Evolutionary conservation across 2,113 vertebrate genomes (phyloP), one percentile per base, ranked within the genome.

Genomic region (Heloderma charlesbogerti): DNA sequence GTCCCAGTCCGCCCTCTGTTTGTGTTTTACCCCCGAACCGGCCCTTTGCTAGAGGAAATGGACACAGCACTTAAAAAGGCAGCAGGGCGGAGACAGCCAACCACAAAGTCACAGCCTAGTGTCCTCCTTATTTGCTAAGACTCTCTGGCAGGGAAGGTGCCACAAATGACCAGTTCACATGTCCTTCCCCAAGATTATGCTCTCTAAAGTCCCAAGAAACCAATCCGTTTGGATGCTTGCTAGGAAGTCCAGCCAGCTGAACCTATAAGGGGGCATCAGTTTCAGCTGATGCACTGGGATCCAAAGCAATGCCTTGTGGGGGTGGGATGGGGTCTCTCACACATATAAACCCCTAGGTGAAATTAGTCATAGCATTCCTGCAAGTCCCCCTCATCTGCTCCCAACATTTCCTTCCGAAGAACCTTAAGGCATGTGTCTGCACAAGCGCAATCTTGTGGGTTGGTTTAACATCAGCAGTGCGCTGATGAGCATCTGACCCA

Each of bases 11-110:
- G 88, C 88, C 89, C 57, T 69, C 88, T 29, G 84, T 71, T 87
- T 77, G 48, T 51, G 71, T 91, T 93, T 89, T 91, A 91, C 0
- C 29, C 34, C 77, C 71, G 80, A 87, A 90, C 89, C 86, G 89
- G 91, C 89, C 91, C 91, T 90, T 92, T 92, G 91, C 91, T 92
- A 90, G 80, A 92, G 89, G 89, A 90, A 88, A 92, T 69, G 91
- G 91, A 90, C 80, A 92, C 83, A 87, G 85, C 89, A 90, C 91
- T 92, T 92, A 92, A 92, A 90, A 92, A 90, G 91, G 91, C 71
- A 83, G 88, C 88, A 87, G 91, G 88, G 91, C 89, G 48, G 80
- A 90, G 88, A 92, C 79, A 90, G 84, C 88, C 88, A 89, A 90
- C 85, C 85, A 92, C 79, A 92, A 87, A 45, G 91, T 92, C 81